Percentiles rank a stretch among this genome's conserved stretches.
These are phyloP conservation scores for Thunnus maccoyii DNA, from an alignment of 2,113 vertebrate species.

Conservation along the genomic window DNA sequence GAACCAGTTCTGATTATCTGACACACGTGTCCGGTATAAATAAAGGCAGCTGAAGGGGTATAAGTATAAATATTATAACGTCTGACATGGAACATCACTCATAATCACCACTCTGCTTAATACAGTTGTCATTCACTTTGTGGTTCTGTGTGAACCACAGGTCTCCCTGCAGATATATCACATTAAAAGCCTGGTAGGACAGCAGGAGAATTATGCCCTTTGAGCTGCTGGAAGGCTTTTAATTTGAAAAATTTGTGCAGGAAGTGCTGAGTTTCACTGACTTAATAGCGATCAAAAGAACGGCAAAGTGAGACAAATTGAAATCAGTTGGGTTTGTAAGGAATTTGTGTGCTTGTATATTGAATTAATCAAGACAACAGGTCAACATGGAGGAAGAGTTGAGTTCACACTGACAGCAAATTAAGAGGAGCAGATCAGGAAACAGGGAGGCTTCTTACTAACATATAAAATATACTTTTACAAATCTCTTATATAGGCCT, in stretches of 20 bases:
- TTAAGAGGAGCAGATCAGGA: neutral
- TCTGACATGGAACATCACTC: too few relatives aligned
- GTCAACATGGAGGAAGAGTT: neutral
- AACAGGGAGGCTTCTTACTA: neutral
- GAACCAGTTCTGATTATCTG: neutral
- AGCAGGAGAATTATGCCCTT: neutral
- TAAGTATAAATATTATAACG: too few relatives aligned
- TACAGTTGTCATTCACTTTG: neutral
- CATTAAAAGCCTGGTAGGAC: neutral
- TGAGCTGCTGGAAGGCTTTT: neutral
- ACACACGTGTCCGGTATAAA: neutral
- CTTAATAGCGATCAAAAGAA: too few relatives aligned
- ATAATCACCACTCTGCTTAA: too few relatives aligned
- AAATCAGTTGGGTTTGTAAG: too few relatives aligned
- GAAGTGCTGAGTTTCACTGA: neutral
- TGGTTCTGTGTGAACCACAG: neutral
- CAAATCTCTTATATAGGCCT: neutral
- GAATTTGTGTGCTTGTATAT: neutral
- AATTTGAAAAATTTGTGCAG: neutral
- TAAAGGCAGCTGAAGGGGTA: too few relatives aligned
- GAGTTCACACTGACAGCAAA: conserved; percentile 4
- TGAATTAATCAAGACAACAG: neutral
- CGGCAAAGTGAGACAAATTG: too few relatives aligned
- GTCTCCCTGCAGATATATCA: neutral
- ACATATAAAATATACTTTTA: neutral